Evolutionary conservation across 2,797 vertebrate species (phyloP).

Genomic region (Sebastes matsubarae): DNA sequence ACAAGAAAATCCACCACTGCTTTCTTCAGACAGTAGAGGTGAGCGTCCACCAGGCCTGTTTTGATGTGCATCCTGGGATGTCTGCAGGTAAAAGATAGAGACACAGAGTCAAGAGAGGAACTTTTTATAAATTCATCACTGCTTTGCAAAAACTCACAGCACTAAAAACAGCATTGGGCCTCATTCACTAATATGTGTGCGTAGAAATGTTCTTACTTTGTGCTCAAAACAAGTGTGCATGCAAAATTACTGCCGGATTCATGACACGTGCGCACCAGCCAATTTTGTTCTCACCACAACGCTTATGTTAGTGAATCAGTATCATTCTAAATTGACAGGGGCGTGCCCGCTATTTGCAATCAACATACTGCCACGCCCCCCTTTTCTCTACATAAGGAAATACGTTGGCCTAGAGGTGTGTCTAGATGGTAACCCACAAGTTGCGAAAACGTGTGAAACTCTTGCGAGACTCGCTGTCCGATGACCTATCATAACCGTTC

Average conservation of each 20-base stretch:
- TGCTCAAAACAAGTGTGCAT: neutral
- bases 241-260: neutral
- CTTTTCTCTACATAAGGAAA: neutral
- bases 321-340: neutral
- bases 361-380: neutral
- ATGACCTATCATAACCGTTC: neutral
- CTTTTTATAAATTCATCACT: neutral
- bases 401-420: neutral
- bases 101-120: neutral
- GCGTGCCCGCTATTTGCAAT: neutral
- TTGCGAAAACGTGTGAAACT: neutral
- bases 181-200: neutral
- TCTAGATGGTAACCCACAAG: neutral
- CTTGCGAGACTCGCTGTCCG: neutral
- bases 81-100: conserved; percentile 72
- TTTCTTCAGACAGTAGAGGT: conserved; percentile 98
- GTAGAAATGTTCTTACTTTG: neutral
- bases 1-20: conserved; percentile 91
- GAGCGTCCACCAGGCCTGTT: conserved; percentile 94
- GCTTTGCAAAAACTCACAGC: neutral
- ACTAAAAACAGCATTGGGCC: neutral
- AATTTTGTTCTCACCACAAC: too few species aligned
- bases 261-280: neutral
- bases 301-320: neutral
- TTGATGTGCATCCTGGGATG: conserved; percentile 95